A percentile compares a stretch with the other conserved stretches of the same genome.
Evolutionary conservation across 2,797 vertebrate genomes (phyloP).

Genomic region (Pithecia hirsuta): DNA sequence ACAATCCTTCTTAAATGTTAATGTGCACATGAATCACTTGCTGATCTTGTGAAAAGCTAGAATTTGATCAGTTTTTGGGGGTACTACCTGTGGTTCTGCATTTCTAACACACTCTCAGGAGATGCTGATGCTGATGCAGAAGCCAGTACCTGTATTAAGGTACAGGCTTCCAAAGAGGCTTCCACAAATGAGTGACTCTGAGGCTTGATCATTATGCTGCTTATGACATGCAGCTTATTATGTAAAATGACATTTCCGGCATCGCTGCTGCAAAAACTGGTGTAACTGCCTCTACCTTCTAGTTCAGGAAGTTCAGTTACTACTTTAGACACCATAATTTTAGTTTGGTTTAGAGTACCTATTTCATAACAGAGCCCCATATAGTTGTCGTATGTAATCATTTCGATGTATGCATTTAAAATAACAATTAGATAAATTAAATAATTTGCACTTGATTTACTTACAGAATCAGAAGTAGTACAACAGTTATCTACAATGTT

Average conservation of each 20-base stretch:
- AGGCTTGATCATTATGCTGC: too few relatives aligned
- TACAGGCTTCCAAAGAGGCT: too few relatives aligned
- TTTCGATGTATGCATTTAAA: not conserved
- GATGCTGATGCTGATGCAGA: not conserved
- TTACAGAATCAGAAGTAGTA: not conserved
- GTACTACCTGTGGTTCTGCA: not conserved
- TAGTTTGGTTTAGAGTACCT: not conserved
- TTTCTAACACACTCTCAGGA: not conserved
- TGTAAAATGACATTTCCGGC: not conserved
- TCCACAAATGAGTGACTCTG: too few relatives aligned
- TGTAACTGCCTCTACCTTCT: not conserved
- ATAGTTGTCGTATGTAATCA: not conserved
- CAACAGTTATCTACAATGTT: not conserved
- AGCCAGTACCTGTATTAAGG: too few relatives aligned
- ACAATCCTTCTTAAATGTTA: not conserved
- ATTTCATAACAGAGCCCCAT: not conserved
- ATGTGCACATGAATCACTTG: not conserved
- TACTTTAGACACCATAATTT: not conserved
- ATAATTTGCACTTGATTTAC: not conserved
- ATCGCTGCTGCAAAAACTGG: not conserved
- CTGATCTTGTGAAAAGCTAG: conserved; percentile 33
- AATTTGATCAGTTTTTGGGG: not conserved
- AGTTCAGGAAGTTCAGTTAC: not conserved
- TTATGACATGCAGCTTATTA: not conserved
- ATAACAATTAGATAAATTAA: not conserved